These are phyloP conservation scores for Toxotes lorentzi DNA, from an alignment of 2,797 vertebrate species.

Conservation along the genomic window DNA sequence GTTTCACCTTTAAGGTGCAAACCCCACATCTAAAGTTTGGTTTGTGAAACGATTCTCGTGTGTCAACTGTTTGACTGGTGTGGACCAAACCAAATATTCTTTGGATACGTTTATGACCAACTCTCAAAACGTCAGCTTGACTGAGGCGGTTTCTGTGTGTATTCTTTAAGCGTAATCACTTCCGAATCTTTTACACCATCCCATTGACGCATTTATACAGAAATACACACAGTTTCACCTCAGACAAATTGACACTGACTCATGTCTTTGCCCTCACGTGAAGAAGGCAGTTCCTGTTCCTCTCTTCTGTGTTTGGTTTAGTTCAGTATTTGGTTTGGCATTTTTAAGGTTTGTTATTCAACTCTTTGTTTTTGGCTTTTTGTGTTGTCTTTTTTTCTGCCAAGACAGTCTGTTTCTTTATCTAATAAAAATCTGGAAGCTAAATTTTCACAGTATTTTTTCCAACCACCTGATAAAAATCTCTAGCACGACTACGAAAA, in stretches of 20 bases:
- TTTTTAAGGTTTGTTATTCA: constrained; percentile 73
- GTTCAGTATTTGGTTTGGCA: constrained; percentile 78
- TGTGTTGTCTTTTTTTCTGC: constrained; percentile 69
- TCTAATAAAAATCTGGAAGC: constrained; percentile 89
- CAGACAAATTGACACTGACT: constrained; percentile 58
- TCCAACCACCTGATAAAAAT: constrained; percentile 91
- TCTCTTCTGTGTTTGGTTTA: constrained; percentile 77
- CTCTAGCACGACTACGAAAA: constrained; percentile 88
- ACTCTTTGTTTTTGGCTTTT: constrained; percentile 79
- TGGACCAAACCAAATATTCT: constrained; percentile 81
- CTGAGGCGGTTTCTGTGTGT: constrained; percentile 59
- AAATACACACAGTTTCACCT: constrained; percentile 59
- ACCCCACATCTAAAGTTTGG: constrained; percentile 77
- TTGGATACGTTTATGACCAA: constrained; percentile 77
- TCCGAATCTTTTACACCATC: constrained; percentile 29
- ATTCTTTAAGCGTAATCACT: constrained; percentile 29
- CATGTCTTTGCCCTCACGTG: constrained; percentile 50
- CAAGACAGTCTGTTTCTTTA: constrained; percentile 81
- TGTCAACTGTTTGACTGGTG: constrained; percentile 69
- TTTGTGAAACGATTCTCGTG: constrained; percentile 73
- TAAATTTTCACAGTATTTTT: constrained; percentile 91
- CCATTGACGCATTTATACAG: constrained; percentile 37
- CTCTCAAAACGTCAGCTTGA: constrained; percentile 55
- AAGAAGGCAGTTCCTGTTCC: constrained; percentile 57
- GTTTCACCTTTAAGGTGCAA: constrained; percentile 73